Base-by-base conservation (phyloP, 2,113 vertebrate species). In the Marmota monax region DNA sequence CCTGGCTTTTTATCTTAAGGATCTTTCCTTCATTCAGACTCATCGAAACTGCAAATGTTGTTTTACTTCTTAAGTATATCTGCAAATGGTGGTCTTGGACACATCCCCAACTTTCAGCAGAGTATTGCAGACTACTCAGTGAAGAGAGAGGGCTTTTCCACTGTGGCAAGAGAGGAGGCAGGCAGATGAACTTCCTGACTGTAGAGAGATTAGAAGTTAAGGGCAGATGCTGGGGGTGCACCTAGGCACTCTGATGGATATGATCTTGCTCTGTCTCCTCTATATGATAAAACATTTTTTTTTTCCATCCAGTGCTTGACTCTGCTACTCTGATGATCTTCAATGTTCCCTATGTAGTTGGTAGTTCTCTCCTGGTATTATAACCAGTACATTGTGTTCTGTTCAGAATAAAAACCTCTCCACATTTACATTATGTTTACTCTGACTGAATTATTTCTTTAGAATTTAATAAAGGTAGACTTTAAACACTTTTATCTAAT, bases 91-190 rank as follows among this genome's bases (percentile, higher is more conserved):
- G 29, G n/a, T 12, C 5, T 29, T 12, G 25, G 5, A 13, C 13
- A 23, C 4, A n/a, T 0, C 3, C 13, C 23, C 37, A n/a, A 14
- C 12, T 29, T 27, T 65, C 42, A 42, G 27, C 11, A 76, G 8
- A 7, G 14, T 34, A 51, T 13, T 51, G 48, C 48, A 51, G 48
- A 51, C 12, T 13, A 13, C 48, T 51, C 13, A 3, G 42, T 4
- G 25, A 8, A 2, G 9, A 2, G 12, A 8, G 3, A 37, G 14
- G 14, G 56, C 11, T 3, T 13, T 72, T 63, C 34, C 10, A 25
- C 4, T 7, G 2, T 53, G 14, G 10, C 20, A 7, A 29, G 4
- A 63, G 27, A n/a, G 1, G 22, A 7, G 0, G 1, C 48, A 4
- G 13, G 4, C 9, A 22, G 5, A 6, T 3, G 3, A 37, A 27